phyloP scores from a whole-genome alignment of 2,113 vertebrate species.

The Struthidea cinerea region DNA sequence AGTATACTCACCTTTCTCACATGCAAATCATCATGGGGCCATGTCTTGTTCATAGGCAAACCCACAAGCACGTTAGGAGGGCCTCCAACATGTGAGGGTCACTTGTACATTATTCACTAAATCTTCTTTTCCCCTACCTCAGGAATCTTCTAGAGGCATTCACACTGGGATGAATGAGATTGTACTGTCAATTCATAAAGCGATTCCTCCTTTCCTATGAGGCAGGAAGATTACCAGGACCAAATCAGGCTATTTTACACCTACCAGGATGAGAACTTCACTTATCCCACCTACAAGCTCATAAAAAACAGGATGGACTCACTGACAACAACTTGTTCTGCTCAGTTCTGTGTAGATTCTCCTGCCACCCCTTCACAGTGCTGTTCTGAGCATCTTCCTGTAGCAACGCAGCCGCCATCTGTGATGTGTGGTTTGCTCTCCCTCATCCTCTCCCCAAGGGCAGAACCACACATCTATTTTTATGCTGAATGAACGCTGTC shows the following conservation, averaged over 20 bases:
- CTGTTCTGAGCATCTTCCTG: background rate
- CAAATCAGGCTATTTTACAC: background rate
- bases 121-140: background rate
- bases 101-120: background rate
- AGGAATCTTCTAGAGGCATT: background rate
- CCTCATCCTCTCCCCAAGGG: background rate
- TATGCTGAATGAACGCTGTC: background rate
- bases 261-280: background rate
- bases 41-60: background rate
- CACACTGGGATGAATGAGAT: background rate
- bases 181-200: background rate
- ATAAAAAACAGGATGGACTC: background rate
- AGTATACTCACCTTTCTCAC: background rate
- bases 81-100: background rate
- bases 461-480: background rate
- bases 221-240: background rate
- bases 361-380: background rate
- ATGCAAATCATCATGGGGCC: background rate
- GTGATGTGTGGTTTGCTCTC: background rate
- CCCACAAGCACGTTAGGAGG: background rate
- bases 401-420: background rate
- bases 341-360: background rate
- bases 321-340: background rate
- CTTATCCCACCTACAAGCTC: slow-evolving; percentile 2
- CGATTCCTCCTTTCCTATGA: background rate